These are phyloP conservation scores for Lasiommata megera DNA, from an alignment of 2,888 invertebrate species.

Conservation along the genomic window DNA sequence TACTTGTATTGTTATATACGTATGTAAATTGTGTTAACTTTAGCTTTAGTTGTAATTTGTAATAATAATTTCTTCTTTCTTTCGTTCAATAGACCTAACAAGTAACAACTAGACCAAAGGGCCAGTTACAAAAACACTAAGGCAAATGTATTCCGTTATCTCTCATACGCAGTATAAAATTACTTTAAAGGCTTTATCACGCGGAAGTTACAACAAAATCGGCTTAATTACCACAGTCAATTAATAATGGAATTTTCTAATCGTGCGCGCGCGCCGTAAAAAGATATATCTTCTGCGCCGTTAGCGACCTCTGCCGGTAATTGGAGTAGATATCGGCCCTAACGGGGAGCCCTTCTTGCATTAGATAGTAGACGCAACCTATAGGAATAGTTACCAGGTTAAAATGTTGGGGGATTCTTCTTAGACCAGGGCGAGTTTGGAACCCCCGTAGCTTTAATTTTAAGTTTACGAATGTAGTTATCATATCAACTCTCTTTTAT, in stretches of 20 bases:
- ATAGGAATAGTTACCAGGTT: background rate
- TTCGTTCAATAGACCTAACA: too few species aligned
- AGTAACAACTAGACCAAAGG: too few species aligned
- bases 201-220: conserved; percentile 41
- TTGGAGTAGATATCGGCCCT: conserved; percentile 51
- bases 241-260: conserved; percentile 78
- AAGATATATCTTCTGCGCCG: conserved; percentile 70
- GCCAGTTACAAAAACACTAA: background rate
- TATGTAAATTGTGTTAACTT: too few species aligned
- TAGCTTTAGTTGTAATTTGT: too few species aligned
- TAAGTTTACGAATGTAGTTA: too few species aligned
- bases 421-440: too few species aligned
- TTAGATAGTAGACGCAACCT: conserved; percentile 15
- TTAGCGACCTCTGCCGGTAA: conserved; percentile 52
- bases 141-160: background rate
- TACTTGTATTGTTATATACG: too few species aligned
- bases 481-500: too few species aligned
- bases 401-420: too few species aligned
- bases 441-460: too few species aligned
- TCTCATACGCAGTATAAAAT: conserved; percentile 12
- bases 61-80: too few species aligned
- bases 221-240: conserved; percentile 65
- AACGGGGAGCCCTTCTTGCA: conserved; percentile 38
- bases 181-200: conserved; percentile 20
- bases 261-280: conserved; percentile 65